Conservation (phyloP, 2,797 vertebrate species). For the Tauraco hartlaubi region DNA sequence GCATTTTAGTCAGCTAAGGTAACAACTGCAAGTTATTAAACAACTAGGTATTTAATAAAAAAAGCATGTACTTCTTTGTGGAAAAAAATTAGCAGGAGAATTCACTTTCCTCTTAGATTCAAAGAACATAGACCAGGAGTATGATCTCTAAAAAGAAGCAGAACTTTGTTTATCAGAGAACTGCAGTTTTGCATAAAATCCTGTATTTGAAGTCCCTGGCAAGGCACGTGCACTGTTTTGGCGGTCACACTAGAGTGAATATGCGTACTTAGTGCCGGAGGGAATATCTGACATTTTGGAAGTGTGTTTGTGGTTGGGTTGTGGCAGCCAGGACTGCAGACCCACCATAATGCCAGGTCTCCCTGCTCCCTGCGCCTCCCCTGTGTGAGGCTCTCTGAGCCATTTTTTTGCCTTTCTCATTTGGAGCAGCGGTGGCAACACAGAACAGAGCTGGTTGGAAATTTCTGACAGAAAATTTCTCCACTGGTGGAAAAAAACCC, state of each 20-base stretch:
- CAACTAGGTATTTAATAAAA: neutral
- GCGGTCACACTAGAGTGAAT: neutral
- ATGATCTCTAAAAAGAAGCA: neutral
- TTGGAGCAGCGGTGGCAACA: neutral
- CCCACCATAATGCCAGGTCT: neutral
- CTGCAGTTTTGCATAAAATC: neutral
- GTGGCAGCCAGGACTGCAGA: neutral
- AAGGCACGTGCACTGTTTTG: neutral
- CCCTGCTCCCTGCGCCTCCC: neutral
- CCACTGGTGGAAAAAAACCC: neutral
- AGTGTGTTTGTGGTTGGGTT: neutral
- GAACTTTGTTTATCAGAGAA: neutral
- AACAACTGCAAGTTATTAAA: neutral
- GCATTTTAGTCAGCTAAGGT: neutral
- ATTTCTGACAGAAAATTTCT: neutral
- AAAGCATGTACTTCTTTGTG: neutral
- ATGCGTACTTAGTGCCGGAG: neutral
- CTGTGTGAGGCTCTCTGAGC: neutral
- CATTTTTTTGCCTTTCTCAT: neutral
- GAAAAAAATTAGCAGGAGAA: neutral
- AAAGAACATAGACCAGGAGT: neutral
- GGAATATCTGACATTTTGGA: slow-evolving; percentile 10
- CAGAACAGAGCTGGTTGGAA: neutral
- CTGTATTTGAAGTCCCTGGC: neutral
- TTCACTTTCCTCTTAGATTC: neutral